Percentiles rank a stretch among this genome's conserved stretches.
Conservation (phyloP, 2,888 invertebrate genomes). For the Dione juno region DNA sequence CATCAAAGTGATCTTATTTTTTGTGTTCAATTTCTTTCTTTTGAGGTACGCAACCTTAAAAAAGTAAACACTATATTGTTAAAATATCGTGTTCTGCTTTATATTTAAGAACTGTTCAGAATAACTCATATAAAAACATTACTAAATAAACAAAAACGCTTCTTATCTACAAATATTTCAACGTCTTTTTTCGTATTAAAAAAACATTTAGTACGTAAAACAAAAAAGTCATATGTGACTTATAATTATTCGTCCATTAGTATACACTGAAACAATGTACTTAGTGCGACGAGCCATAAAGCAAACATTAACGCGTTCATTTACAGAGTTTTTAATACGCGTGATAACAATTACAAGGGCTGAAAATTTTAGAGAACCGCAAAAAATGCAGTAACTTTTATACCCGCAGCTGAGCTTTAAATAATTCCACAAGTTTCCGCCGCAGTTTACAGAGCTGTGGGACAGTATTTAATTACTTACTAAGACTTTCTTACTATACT, state of each 20-base stretch:
- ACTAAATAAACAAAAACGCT: background rate
- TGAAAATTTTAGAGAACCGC: slow-evolving; percentile 15
- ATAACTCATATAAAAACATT: no score
- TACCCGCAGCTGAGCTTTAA: slow-evolving; percentile 46
- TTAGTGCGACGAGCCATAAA: slow-evolving; percentile 12
- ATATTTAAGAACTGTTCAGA: no score
- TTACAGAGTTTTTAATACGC: slow-evolving; percentile 13
- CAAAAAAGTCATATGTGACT: background rate
- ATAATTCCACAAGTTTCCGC: slow-evolving; percentile 55
- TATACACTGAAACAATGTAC: slow-evolving; percentile 5
- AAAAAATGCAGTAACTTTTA: slow-evolving; percentile 36
- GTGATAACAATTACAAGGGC: slow-evolving; percentile 23
- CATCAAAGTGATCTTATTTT: no score
- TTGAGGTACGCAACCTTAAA: no score
- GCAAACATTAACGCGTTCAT: slow-evolving; percentile 25
- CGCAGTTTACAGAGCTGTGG: slow-evolving; percentile 49
- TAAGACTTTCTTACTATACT: slow-evolving; percentile 25
- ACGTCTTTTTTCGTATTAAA: background rate
- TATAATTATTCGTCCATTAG: slow-evolving; percentile 11
- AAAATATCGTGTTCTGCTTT: no score
- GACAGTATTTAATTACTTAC: slow-evolving; percentile 36
- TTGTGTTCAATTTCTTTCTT: no score
- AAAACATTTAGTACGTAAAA: background rate
- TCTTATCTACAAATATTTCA: background rate
- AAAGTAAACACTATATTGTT: no score